Percentiles rank a stretch among this genome's conserved stretches.
These are phyloP conservation scores for Cavia porcellus DNA, from an alignment of 2,113 vertebrate species.

Conservation along the genomic window DNA sequence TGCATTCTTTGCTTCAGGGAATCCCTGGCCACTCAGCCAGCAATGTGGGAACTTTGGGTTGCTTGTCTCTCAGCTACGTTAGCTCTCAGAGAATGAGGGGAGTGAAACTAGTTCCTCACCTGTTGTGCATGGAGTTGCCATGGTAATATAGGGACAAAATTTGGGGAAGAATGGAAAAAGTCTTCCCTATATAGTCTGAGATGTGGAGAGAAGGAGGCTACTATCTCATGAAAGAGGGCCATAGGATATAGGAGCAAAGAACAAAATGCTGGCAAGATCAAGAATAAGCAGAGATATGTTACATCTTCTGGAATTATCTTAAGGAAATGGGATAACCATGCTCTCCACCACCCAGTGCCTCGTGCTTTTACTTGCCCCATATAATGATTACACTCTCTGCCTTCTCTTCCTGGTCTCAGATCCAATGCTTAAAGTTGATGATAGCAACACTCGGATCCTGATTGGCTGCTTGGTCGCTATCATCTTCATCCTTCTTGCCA, in stretches of 20 bases:
- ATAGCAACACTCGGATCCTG: slow-evolving; percentile 97
- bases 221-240: neutral
- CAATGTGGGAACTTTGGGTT: neutral
- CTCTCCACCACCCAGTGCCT: neutral
- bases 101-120: neutral
- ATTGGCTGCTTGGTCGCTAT: slow-evolving; percentile 98
- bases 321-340: too few relatives aligned
- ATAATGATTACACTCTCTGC: neutral
- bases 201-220: neutral
- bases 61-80: neutral
- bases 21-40: neutral
- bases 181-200: neutral
- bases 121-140: neutral
- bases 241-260: neutral
- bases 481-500: slow-evolving; percentile 95
- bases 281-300: neutral
- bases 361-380: accelerated
- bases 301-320: neutral
- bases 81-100: neutral
- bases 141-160: neutral
- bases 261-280: neutral
- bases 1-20: neutral
- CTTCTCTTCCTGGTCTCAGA: slow-evolving; percentile 82
- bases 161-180: neutral
- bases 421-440: slow-evolving; percentile 96